Evolutionary conservation across 2,113 vertebrate genomes (phyloP).

Genomic region (Stigmatopora argus): DNA sequence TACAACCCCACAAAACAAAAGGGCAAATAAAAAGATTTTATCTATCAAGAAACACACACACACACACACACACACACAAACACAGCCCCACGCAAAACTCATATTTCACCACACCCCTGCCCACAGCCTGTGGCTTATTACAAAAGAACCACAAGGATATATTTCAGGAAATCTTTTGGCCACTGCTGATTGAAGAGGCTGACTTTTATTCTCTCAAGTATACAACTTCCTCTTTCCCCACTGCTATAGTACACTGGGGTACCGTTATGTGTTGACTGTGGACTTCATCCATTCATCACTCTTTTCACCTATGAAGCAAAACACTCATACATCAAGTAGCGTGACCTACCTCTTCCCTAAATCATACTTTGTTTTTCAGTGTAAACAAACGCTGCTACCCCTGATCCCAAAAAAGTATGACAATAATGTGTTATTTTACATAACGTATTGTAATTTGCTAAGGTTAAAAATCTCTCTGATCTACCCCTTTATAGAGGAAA

Average conservation of each 20-base stretch:
- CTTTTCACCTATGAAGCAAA: conserved; percentile 66
- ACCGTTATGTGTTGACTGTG: conserved; percentile 50
- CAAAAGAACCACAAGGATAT: conserved; percentile 69
- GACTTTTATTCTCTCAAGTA: conserved; percentile 62
- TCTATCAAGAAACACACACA: conserved; percentile 32
- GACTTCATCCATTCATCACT: conserved; percentile 60
- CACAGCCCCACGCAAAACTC: conserved; percentile 8
- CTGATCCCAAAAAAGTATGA: conserved; percentile 13
- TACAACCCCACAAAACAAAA: conserved; percentile 38
- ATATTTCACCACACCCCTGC: conserved; percentile 26
- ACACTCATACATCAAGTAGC: conserved; percentile 64
- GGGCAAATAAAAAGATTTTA: conserved; percentile 63
- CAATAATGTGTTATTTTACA: not conserved
- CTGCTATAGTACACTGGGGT: conserved; percentile 55
- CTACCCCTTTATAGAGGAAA: no score
- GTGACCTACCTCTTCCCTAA: conserved; percentile 59
- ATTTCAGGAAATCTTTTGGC: conserved; percentile 70
- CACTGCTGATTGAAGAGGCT: conserved; percentile 69
- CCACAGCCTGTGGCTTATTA: conserved; percentile 63
- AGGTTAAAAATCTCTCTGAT: no score
- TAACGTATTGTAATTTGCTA: not conserved
- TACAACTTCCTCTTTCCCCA: conserved; percentile 47
- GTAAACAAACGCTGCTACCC: conserved; percentile 46
- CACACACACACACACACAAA: not conserved
- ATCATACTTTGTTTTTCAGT: conserved; percentile 63